A percentile compares a stretch with the other conserved stretches of the same genome.
Evolutionary conservation across 2,888 invertebrate genomes (phyloP).

Genomic region (Ernsta delagoae): DNA sequence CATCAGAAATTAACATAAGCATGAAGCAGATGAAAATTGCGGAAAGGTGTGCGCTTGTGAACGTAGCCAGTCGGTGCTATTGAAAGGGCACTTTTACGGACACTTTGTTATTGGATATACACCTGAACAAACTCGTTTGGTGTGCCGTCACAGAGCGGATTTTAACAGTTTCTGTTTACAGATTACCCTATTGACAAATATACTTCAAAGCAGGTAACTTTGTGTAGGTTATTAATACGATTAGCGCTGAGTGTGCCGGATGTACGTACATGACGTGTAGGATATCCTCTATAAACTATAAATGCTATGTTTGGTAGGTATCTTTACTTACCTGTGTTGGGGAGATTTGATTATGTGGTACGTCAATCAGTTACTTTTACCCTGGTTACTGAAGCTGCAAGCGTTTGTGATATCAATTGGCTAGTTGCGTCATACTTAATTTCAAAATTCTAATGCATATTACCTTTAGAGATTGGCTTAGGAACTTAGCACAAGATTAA

Average conservation of each 20-base stretch:
- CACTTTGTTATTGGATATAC: slow-evolving; percentile 41
- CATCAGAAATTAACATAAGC: slow-evolving; percentile 2
- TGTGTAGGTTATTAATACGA: slow-evolving; percentile 60
- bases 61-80: slow-evolving; percentile 3
- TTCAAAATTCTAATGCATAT: no score
- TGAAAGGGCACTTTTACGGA: slow-evolving; percentile 28
- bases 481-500: no score
- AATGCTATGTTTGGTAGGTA: no score
- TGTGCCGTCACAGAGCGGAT: slow-evolving; percentile 69
- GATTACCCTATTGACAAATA: slow-evolving; percentile 77
- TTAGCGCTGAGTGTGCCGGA: slow-evolving; percentile 54
- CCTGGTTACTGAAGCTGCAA: no score
- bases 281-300: no score
- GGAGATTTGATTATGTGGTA: no score
- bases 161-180: slow-evolving; percentile 81
- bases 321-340: no score
- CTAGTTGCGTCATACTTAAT: no score
- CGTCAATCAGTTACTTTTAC: no score
- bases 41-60: slow-evolving; percentile 5
- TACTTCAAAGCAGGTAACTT: slow-evolving; percentile 76
- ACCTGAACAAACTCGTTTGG: slow-evolving; percentile 76
- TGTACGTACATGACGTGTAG: no score
- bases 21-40: slow-evolving; percentile 25
- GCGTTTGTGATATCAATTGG: no score
- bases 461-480: no score